Evolutionary conservation across 2,797 vertebrate genomes (phyloP), one percentile per base, ranked within the genome.

Genomic region (Centropyge bicolor): DNA sequence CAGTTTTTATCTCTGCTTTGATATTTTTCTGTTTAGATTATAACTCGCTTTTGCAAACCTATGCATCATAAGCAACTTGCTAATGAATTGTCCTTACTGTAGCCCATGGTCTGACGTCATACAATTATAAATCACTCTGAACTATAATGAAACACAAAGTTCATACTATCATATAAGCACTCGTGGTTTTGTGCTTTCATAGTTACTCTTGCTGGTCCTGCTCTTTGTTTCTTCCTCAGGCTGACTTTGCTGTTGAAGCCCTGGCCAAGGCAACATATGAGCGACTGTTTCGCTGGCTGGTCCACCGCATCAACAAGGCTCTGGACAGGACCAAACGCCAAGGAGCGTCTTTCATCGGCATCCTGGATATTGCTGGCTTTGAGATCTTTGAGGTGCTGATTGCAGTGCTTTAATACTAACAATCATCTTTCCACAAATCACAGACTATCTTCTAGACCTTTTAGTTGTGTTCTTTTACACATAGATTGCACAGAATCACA

Each of bases 291-390:
- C 97, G 98, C 71, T 99, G 98, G 98, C 94, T 99, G 57, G 98
- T 99, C 48, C 96, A 98, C 89, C 97, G 98, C 24, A 97, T 99
- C 93, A 99, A 99, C 95, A 99, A 99, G 87, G 98, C 98, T 11
- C 90, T 99, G 91, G 98, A 99, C 92, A 95, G 98, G 90, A 99
- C 98, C 74, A 99, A 99, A 84, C 92, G 98, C 1, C 98, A 99
- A 93, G 98, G 98, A 0, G 98, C 98, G 0, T 99, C 98, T 0
- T 99, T 99, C 94, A 99, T 99, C 8, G 98, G 98, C 64, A 99
- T 99, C 91, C 94, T 99, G 89, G 98, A 99, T 83, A 99, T 99
- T 1, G 98, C 98, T 0, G 98, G 98, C 70, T 99, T 99, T 67
- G 98, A 99, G 93, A 99, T 99, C 88, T 99, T 99, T 52, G 96